These are phyloP conservation scores for Mesorhabditis sp. DNA, from an alignment of 2,888 invertebrate species.

Conservation along the genomic window DNA sequence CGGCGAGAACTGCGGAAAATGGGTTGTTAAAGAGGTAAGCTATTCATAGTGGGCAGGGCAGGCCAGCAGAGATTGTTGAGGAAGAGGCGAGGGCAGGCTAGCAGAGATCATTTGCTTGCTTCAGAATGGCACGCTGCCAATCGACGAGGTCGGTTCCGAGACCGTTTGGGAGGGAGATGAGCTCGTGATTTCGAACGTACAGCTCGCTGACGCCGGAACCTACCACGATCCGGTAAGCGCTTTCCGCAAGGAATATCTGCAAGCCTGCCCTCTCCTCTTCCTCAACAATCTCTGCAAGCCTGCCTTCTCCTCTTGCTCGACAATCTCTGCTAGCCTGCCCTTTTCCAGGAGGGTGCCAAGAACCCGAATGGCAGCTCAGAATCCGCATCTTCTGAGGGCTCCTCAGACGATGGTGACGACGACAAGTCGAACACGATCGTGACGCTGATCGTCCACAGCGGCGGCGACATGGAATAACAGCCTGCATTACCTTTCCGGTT, in stretches of 20 bases:
- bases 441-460: not conserved
- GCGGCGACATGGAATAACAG: no score
- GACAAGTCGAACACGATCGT: not conserved
- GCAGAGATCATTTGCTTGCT: slow-evolving; percentile 1
- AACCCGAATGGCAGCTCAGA: no score
- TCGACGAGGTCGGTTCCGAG: not conserved
- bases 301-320: no score
- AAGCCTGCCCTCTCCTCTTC: no score
- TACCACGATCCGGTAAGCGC: not conserved
- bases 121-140: not conserved
- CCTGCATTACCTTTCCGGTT: no score
- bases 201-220: not conserved
- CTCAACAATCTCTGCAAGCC: no score
- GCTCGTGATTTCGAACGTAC: not conserved
- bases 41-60: no score
- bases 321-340: no score
- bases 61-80: not conserved
- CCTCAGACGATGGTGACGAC: no score
- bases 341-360: no score
- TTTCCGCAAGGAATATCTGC: no score
- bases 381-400: no score
- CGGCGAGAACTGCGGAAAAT: not conserved
- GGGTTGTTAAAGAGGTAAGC: not conserved
- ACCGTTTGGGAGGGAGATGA: slow-evolving; percentile 2
- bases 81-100: not conserved